Evolutionary conservation across 2,113 vertebrate species (phyloP).

Genomic region (Condylura cristata): DNA sequence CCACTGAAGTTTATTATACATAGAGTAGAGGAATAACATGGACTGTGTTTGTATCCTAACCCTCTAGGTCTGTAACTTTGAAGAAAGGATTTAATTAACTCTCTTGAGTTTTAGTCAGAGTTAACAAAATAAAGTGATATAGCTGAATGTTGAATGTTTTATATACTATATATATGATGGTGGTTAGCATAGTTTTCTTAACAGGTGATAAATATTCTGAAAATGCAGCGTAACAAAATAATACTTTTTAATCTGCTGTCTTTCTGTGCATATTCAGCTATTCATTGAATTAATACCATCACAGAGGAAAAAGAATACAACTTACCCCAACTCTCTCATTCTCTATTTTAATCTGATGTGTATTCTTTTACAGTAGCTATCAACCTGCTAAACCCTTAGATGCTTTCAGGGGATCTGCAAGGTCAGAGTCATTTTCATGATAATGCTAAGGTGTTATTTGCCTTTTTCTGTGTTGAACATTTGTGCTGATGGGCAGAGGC

Average conservation of each 20-base stretch:
- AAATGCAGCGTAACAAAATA: not conserved
- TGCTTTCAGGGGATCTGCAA: not conserved
- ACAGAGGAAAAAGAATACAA: not conserved
- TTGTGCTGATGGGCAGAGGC: not conserved
- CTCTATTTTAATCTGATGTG: not conserved
- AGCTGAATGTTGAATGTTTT: not conserved
- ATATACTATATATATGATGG: not conserved
- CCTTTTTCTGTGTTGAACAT: not conserved
- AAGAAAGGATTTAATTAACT: not conserved
- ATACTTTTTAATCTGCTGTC: not conserved
- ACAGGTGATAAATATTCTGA: not conserved
- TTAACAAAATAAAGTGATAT: slow-evolving; percentile 13
- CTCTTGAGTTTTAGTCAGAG: not conserved
- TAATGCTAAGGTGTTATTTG: not conserved
- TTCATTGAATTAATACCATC: not conserved
- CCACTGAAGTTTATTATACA: not conserved
- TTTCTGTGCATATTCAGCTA: not conserved
- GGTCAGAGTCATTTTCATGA: not conserved
- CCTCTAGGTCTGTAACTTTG: not conserved
- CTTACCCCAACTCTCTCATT: not conserved
- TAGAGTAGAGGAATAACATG: not conserved
- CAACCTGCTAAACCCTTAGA: not conserved
- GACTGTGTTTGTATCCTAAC: not conserved
- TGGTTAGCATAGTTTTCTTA: not conserved
- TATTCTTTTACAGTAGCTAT: not conserved